phyloP scores from a whole-genome alignment of 1,140 invertebrate genomes.

The Heterodera schachtii region DNA sequence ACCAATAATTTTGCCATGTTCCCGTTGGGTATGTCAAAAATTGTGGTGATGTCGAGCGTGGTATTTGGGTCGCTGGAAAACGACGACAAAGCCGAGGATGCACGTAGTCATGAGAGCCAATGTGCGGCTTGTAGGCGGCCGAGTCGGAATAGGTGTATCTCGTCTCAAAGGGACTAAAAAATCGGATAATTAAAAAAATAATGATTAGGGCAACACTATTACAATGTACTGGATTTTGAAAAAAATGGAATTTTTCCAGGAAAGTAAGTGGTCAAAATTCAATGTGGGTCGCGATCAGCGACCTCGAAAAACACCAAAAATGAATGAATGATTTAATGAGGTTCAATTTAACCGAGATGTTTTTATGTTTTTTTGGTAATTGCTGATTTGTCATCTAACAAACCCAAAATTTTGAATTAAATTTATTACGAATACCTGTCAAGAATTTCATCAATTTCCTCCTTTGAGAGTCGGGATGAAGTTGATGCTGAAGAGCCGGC shows the following conservation, averaged over 20 bases:
- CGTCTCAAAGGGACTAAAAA: slow-evolving; percentile 33
- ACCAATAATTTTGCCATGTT: background rate
- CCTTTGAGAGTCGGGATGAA: slow-evolving; percentile 27
- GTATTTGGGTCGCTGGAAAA: background rate
- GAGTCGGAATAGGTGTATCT: slow-evolving; percentile 31
- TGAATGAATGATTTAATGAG: too few species aligned
- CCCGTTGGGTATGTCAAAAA: background rate
- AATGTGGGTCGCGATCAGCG: too few species aligned
- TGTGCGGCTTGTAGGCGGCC: slow-evolving; percentile 25
- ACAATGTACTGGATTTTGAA: too few species aligned
- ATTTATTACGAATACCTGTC: slow-evolving; percentile 3
- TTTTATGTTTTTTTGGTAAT: too few species aligned
- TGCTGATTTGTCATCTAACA: too few species aligned
- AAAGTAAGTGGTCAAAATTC: too few species aligned
- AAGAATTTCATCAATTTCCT: slow-evolving; percentile 38
- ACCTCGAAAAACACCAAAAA: too few species aligned
- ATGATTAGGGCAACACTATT: too few species aligned
- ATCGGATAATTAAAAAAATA: too few species aligned
- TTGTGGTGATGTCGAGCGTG: background rate
- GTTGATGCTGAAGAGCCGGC: background rate
- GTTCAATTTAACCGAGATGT: too few species aligned
- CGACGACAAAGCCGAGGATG: slow-evolving; percentile 32
- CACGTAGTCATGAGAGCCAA: slow-evolving; percentile 26
- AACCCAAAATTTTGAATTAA: too few species aligned
- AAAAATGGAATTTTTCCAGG: too few species aligned